A percentile compares a stretch with the other conserved stretches of the same genome.
These are phyloP conservation scores for Ceyx margarethae DNA, from an alignment of 2,113 vertebrate species.

Conservation along the genomic window DNA sequence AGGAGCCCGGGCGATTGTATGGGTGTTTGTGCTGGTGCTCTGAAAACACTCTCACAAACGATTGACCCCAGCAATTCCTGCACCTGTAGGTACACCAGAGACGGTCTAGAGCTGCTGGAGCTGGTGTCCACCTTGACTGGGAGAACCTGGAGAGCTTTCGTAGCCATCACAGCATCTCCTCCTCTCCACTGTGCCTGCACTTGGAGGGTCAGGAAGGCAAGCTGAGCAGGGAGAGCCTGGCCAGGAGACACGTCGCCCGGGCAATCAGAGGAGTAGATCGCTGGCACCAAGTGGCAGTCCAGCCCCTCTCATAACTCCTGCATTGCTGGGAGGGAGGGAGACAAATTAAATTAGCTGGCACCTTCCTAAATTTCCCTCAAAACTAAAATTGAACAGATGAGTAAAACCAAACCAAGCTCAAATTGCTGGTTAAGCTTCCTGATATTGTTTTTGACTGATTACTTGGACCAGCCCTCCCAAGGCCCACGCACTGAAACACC, in stretches of 20 bases:
- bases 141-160: neutral
- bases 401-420: neutral
- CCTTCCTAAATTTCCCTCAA: neutral
- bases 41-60: rapidly evolving
- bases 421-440: constrained; percentile 8
- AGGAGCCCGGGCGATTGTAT: rapidly evolving
- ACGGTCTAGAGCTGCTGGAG: neutral
- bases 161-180: neutral
- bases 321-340: neutral
- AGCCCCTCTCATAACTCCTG: neutral
- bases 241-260: neutral
- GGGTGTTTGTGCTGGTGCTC: neutral
- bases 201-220: neutral
- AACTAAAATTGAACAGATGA: neutral
- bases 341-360: neutral
- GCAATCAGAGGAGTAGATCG: neutral
- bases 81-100: neutral
- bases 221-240: neutral
- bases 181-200: rapidly evolving
- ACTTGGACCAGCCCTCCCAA: constrained; percentile 29
- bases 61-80: rapidly evolving
- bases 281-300: neutral
- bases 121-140: neutral
- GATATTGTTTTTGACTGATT: constrained; percentile 53
- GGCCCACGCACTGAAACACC: constrained; percentile 17